Evolutionary conservation across 2,888 invertebrate genomes (phyloP).

Genomic region (Kuschelorhynchus macadamiae): DNA sequence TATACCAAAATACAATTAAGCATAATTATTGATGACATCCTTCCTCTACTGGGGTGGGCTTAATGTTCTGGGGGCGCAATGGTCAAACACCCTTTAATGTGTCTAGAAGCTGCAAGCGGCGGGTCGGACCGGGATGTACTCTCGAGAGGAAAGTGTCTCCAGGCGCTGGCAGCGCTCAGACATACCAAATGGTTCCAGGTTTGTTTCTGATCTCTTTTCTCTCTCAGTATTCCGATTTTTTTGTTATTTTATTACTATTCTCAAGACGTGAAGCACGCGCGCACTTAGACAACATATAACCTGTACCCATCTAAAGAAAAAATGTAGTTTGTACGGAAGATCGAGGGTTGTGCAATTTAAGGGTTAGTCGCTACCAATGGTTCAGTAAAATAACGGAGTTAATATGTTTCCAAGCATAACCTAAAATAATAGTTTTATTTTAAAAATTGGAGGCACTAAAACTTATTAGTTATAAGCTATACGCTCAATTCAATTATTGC

Average conservation of each 20-base stretch:
- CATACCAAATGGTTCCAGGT: constrained; percentile 99
- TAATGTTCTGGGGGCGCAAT: constrained; percentile 68
- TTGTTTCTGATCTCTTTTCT: constrained; percentile 68
- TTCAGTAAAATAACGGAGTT: too few species aligned
- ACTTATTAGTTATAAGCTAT: too few species aligned
- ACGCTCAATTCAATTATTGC: too few species aligned
- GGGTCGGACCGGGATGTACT: constrained; percentile 90
- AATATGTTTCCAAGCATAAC: too few species aligned
- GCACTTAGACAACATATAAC: background rate
- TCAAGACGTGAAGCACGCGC: background rate
- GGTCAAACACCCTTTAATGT: constrained; percentile 82
- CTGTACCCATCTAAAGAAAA: constrained; percentile 24
- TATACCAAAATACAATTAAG: too few species aligned
- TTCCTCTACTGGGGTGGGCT: constrained; percentile 48
- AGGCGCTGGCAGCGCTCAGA: constrained; percentile 99
- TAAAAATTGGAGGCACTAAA: too few species aligned
- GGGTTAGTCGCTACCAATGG: constrained; percentile 2
- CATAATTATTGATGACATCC: background rate
- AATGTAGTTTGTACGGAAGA: constrained; percentile 5
- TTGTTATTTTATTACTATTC: constrained; percentile 11
- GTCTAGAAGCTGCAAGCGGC: constrained; percentile 77
- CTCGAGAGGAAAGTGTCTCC: constrained; percentile 99
- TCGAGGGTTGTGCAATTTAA: constrained; percentile 20
- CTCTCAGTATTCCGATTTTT: constrained; percentile 23
- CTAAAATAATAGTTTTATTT: too few species aligned